phyloP scores from a whole-genome alignment of 2,888 invertebrate genomes.

The Bombylius major region DNA sequence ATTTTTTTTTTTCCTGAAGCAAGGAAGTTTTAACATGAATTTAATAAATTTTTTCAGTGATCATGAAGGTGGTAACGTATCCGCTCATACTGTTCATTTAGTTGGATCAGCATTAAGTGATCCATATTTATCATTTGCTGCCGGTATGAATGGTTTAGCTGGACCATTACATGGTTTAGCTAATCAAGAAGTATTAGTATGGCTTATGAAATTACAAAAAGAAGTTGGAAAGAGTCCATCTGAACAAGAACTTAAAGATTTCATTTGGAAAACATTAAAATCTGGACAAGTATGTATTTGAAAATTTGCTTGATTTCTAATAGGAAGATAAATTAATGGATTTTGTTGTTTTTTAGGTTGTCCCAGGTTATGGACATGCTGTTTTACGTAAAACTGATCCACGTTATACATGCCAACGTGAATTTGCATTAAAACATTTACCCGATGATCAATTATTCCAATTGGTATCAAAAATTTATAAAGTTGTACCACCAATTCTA shows the following conservation, averaged over 20 bases:
- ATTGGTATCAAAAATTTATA: constrained; percentile 69
- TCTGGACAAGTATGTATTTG: constrained; percentile 49
- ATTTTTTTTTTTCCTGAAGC: background rate
- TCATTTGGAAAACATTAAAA: constrained; percentile 91
- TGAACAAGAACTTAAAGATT: constrained; percentile 87
- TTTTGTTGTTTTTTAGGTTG: constrained; percentile 39
- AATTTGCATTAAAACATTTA: constrained; percentile 74
- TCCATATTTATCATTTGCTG: constrained; percentile 73
- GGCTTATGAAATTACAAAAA: constrained; percentile 80
- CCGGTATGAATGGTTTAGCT: constrained; percentile 76
- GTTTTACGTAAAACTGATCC: constrained; percentile 80
- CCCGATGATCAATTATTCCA: constrained; percentile 69
- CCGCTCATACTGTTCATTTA: constrained; percentile 77
- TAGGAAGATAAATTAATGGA: background rate
- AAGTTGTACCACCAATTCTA: constrained; percentile 70
- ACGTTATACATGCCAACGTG: constrained; percentile 67
- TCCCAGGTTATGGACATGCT: constrained; percentile 83
- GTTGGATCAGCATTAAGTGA: constrained; percentile 80
- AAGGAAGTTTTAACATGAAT: too few relatives aligned
- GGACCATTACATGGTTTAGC: constrained; percentile 83
- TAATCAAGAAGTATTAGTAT: constrained; percentile 86
- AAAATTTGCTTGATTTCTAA: background rate
- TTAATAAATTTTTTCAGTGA: constrained; percentile 36
- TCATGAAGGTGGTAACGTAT: constrained; percentile 85
- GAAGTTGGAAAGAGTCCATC: constrained; percentile 75